phyloP scores from a whole-genome alignment of 2,797 vertebrate species.

The Cyprinodon diabolis region DNA sequence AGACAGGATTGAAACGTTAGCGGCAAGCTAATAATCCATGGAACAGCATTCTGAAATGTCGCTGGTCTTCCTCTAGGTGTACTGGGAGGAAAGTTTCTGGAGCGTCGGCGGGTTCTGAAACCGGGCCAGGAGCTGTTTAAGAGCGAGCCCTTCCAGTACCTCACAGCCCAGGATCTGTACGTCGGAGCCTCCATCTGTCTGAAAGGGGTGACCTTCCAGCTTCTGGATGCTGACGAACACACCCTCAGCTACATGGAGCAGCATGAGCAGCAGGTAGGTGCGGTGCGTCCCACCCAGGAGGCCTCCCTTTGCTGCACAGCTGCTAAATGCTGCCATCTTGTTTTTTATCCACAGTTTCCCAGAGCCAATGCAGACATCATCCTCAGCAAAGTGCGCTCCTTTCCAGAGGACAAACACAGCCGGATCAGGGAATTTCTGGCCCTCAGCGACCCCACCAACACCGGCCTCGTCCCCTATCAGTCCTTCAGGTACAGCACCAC shows the following conservation, averaged over 20 bases:
- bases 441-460: slow-evolving; percentile 72
- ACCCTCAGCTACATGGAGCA: slow-evolving; percentile 91
- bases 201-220: slow-evolving; percentile 81
- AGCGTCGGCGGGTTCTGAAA: slow-evolving; percentile 86
- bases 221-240: slow-evolving; percentile 90
- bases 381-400: slow-evolving; percentile 84
- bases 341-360: slow-evolving; percentile 80
- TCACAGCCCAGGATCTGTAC: slow-evolving; percentile 85
- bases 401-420: slow-evolving; percentile 71
- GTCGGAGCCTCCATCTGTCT: slow-evolving; percentile 86
- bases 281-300: background rate
- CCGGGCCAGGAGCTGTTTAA: slow-evolving; percentile 90
- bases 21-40: background rate
- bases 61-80: slow-evolving; percentile 75
- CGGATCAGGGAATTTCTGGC: slow-evolving; percentile 84
- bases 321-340: background rate
- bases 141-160: slow-evolving; percentile 85
- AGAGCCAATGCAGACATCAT: slow-evolving; percentile 77
- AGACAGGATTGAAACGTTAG: background rate
- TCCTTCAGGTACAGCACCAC: slow-evolving; percentile 82
- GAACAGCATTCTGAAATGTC: background rate
- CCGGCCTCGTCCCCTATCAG: slow-evolving; percentile 80
- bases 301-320: background rate
- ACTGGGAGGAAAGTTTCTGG: slow-evolving; percentile 86
- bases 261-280: slow-evolving; percentile 85